Base-by-base conservation (phyloP, 2,113 vertebrate genomes). In the Clarias magur region DNA sequence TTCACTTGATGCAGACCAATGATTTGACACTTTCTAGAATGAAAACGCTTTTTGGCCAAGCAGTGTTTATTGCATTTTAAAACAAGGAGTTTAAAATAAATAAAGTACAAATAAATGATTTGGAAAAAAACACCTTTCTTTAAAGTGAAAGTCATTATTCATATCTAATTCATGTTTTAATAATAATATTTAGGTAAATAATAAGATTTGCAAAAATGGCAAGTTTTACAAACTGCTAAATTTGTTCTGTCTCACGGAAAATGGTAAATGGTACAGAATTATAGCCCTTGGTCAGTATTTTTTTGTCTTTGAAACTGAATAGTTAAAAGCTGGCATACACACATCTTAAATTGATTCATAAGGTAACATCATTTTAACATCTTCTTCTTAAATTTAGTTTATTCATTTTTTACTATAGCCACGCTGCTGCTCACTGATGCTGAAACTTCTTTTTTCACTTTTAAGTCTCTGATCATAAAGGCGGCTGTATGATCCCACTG, bases 401-500 rank as follows among this genome's bases (percentile, higher is more conserved):
- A 72, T 21, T 79, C 65, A 11, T n/a, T 62, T 79, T 79, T 62
- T 73, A 72, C 17, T 85, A 79, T 70, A 67, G 27, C 48, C 63
- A 48, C 65, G 38, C 11, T 30, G n/a, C 21, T 67, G 8, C 70
- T 68, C 11, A 16, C 48, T 62, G 30, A 3, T 8, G 30, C 10
- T 38, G 34, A 38, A 38, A 62, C 56, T 12, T 62, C 56, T 12
- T 62, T 87, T 63, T 92, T 89, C 38, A 91, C 30, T 75, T 92
- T 48, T 65, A 54, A 95, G 79, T 56, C 92, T 94, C 65, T 38
- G 2, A 38, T 38, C 3, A 90, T 86, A 92, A n/a, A 13, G 93
- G 0, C 65, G 48, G 95, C 1, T 89, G 81, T 85, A 96, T 91
- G 67, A 86, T 19, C 10, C 92, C 93, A 42, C 91, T 94, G 84